These are phyloP conservation scores for Pipa parva DNA, from an alignment of 2,113 vertebrate genomes.

Conservation along the genomic window DNA sequence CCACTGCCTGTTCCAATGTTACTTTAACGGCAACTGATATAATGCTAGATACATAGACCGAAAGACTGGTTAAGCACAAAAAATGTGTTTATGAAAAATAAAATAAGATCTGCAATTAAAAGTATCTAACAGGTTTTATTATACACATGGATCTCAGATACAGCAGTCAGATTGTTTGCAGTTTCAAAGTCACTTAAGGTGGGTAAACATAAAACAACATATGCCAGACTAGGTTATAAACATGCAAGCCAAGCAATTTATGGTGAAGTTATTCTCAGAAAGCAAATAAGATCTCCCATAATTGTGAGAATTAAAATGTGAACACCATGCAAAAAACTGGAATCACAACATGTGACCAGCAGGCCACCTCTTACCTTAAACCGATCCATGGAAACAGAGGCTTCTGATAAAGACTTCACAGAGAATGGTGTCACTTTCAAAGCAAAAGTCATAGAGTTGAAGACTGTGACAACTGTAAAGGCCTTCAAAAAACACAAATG, in stretches of 20 bases:
- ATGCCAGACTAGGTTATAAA: too few species aligned
- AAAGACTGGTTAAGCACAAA: constrained; percentile 38
- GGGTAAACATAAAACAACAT: background rate
- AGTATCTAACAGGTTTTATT: background rate
- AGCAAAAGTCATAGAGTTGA: constrained; percentile 94
- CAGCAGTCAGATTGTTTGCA: background rate
- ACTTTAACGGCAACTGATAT: constrained; percentile 32
- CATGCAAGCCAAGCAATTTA: too few species aligned
- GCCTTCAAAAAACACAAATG: constrained; percentile 62
- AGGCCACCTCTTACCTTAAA: constrained; percentile 73
- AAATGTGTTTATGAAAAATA: constrained; percentile 14
- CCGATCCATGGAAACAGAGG: constrained; percentile 81
- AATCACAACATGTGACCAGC: background rate
- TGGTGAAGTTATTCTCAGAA: too few species aligned
- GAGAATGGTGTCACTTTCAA: constrained; percentile 91
- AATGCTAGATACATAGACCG: constrained; percentile 35
- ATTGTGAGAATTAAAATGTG: too few species aligned
- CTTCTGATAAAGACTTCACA: constrained; percentile 88
- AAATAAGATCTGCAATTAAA: constrained; percentile 10
- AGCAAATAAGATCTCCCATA: too few species aligned
- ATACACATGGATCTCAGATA: background rate
- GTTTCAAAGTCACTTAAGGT: background rate
- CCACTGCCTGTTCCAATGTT: constrained; percentile 33
- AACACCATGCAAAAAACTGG: background rate
- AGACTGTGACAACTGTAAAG: constrained; percentile 91